Base-by-base conservation (phyloP, 2,113 vertebrate genomes). In the Trichomycterus rosablanca region DNA sequence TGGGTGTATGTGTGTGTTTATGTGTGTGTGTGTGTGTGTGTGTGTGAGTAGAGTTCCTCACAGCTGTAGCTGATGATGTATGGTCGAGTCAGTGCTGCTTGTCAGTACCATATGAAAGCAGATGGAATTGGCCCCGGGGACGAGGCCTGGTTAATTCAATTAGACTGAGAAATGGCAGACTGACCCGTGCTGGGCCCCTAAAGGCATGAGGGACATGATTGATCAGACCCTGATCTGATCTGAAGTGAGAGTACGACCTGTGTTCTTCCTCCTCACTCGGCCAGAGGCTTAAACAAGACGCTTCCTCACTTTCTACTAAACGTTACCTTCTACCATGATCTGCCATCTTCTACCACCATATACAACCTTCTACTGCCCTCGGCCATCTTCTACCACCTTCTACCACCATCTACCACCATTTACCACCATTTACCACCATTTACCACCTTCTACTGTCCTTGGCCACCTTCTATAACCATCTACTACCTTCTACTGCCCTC, bases 181-280 rank as follows among this genome's bases (percentile, higher is more conserved):
- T 66, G 64, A 76, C 57, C 30, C 43, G 48, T 43, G 10, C 43
- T 15, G 19, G 19, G 20, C 35, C 82, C 82, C 81, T 37, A 60
- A 42, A 78, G 85, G 78, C 80, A 67, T 54, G 59, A 16, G 70
- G 64, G 65, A 70, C 77, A 65, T 87, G 87, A 87, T 79, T 82
- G 83, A 87, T 89, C 83, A 86, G 80, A 76, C 79, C 78, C 74
- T 83, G 77, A 83, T 84, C 81, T 84, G 79, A 85, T 85, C 84
- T 83, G n/a, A 70, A 86, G 79, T 70, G 78, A 84, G 78, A 79
- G 75, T 77, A n/a, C n/a, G n/a, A n/a, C n/a, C n/a, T n/a, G n/a
- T n/a, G n/a, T n/a, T n/a, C n/a, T n/a, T n/a, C 76, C 80, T 76
- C 74, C 18, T 63, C 35, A 44, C 49, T 60, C 50, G 28, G 77